A percentile compares a stretch with the other conserved stretches of the same genome.
Conservation (phyloP, 1,140 invertebrate species). For the Leptopilina boulardi region DNA sequence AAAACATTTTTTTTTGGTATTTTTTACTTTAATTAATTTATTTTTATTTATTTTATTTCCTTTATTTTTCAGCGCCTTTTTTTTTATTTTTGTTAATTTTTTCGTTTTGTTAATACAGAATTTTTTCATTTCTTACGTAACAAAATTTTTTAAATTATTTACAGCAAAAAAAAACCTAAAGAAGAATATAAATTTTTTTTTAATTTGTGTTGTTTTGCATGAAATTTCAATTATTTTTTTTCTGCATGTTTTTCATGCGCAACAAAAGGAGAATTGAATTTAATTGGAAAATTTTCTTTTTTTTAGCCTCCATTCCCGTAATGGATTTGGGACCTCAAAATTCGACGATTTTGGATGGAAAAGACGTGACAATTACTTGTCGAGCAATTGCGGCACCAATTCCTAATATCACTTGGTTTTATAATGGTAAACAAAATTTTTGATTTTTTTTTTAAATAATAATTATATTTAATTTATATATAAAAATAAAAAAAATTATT, state of each 20-base stretch:
- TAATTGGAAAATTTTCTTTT: conserved; percentile 7
- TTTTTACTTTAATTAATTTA: not conserved
- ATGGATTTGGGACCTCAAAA: conserved; percentile 90
- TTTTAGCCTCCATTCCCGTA: conserved; percentile 87
- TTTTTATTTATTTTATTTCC: not conserved
- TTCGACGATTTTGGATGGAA: conserved; percentile 92
- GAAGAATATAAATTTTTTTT: too few species aligned
- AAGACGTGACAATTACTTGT: conserved; percentile 92
- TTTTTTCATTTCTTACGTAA: too few species aligned
- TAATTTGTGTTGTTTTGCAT: too few species aligned
- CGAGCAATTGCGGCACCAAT: conserved; percentile 91
- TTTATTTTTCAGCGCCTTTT: too few species aligned
- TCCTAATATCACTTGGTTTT: conserved; percentile 94
- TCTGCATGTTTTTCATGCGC: conserved; percentile 20
- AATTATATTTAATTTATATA: conserved; percentile 27
- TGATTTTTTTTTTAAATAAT: conserved; percentile 42
- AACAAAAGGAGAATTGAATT: not conserved
- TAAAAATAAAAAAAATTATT: conserved; percentile 30
- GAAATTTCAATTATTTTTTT: not conserved
- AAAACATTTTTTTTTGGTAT: too few species aligned
- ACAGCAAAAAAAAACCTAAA: too few species aligned
- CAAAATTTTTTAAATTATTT: too few species aligned
- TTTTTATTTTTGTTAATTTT: too few species aligned
- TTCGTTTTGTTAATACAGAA: too few species aligned
- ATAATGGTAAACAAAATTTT: conserved; percentile 81